A percentile compares a stretch with the other conserved stretches of the same genome.
phyloP scores from a whole-genome alignment of 2,113 vertebrate species.

The Grammomys surdaster region DNA sequence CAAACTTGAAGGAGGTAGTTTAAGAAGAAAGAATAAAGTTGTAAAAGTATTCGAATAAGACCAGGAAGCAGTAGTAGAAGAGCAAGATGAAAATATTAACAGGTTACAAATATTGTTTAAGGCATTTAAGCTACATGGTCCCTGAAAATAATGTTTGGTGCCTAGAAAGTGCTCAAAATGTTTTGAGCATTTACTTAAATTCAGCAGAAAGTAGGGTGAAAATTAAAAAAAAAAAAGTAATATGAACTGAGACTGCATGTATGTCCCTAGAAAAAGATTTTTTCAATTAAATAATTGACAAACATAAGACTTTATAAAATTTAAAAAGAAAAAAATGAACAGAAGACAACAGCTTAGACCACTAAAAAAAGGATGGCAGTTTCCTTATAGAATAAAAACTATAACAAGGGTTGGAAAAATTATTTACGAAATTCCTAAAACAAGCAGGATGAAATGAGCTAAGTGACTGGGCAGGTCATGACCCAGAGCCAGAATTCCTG shows the following conservation, averaged over 20 bases:
- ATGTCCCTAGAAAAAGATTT: background rate
- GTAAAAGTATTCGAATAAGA: background rate
- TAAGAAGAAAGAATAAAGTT: background rate
- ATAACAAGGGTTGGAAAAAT: background rate
- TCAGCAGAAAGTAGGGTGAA: background rate
- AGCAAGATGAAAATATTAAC: background rate
- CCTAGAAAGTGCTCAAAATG: background rate
- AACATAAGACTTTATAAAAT: background rate
- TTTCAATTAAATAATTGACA: background rate
- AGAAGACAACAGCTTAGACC: background rate
- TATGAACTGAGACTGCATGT: background rate
- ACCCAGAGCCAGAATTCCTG: background rate
- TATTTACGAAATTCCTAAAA: background rate
- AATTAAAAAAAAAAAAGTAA: background rate
- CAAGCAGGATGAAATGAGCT: background rate
- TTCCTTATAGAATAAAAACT: background rate
- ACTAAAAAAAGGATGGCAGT: background rate
- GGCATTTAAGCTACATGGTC: background rate
- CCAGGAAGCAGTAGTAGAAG: background rate
- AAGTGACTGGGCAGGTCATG: too few species aligned
- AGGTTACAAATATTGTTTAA: background rate
- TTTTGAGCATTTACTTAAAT: background rate
- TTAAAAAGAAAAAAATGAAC: background rate
- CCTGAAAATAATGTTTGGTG: background rate
- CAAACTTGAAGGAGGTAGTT: conserved; percentile 19